Base-by-base conservation (phyloP, 2,888 invertebrate genomes). In the Achlya flavicornis region DNA sequence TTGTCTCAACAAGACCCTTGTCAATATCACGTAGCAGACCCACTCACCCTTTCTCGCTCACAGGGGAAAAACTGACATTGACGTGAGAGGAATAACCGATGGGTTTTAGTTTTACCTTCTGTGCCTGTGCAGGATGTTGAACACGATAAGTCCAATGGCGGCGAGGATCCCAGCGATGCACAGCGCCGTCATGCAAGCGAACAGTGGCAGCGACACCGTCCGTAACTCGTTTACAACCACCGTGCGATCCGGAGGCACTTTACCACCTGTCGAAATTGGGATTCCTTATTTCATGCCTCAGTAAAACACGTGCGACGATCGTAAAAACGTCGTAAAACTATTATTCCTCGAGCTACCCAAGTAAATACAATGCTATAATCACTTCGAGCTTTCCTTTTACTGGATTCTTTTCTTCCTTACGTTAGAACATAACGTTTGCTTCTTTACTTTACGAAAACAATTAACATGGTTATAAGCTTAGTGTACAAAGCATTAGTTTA, bases 221-320 rank as follows among this genome's bases (percentile, higher is more conserved):
- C 98, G 95, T 62, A 99, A 91, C 62, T 97, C 97, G 76, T 96
- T 96, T 77, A 97, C 95, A 61, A 99, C 97, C 83, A 98, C 97
- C 12, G 99, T 99, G 67, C 98, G 95, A 89, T 99, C 99, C 80
- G 98, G 98, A 33, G 99, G 99, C 69, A 98, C 97, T 94, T 98
- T 97, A 8, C 97, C 97, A 81, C 96, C 97, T 97, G 86, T 35
- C 63, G 63, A 69, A 67, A 67, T 60, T 68, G 63, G 71, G 57
- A 65, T 16, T 46, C 48, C 19, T 58, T 38, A 64, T 61, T 64
- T 67, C 41, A 61, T 61, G 33, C 46, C 60, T 63, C 64, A 63
- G 66, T 61, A 58, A 64, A 67, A 60, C 65, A 62, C 67, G 65
- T 69, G 66, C 65, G 46, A 68, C 61, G 71, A 62, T 71, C 73